Evolutionary conservation across 2,888 invertebrate genomes (phyloP).

Genomic region (Watsonalla cultraria): DNA sequence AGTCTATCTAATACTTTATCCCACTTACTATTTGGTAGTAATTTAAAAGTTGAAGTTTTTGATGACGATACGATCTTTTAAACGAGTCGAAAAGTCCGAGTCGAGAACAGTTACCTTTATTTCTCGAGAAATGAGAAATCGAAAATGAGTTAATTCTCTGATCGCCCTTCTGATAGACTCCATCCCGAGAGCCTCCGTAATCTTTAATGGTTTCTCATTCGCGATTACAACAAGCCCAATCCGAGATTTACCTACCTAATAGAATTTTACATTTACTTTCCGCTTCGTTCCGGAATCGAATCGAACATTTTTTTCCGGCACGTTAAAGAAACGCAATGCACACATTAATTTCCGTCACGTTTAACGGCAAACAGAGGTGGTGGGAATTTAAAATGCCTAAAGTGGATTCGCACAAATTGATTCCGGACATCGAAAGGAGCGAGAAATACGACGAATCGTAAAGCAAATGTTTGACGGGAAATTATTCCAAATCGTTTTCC

Average conservation of each 20-base stretch:
- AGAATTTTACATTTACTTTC: conserved; percentile 48
- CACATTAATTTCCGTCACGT: conserved; percentile 71
- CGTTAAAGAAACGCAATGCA: conserved; percentile 53
- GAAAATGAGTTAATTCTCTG: conserved; percentile 44
- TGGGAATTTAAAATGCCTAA: conserved; percentile 58
- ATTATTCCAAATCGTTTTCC: conserved; percentile 68
- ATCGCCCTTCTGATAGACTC: conserved; percentile 40
- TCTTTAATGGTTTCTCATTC: conserved; percentile 55
- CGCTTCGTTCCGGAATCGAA: conserved; percentile 33
- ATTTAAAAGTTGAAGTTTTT: no score
- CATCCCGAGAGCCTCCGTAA: conserved; percentile 26
- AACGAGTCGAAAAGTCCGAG: conserved; percentile 10
- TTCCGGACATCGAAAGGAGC: conserved; percentile 58
- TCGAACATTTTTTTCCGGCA: conserved; percentile 34
- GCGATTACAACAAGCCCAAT: conserved; percentile 40
- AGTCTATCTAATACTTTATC: no score
- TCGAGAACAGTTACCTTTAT: conserved; percentile 35
- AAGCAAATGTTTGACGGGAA: conserved; percentile 63
- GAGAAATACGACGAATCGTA: conserved; percentile 44
- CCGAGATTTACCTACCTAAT: conserved; percentile 33
- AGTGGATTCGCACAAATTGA: conserved; percentile 66
- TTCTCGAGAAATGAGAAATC: conserved; percentile 35
- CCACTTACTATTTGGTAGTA: no score
- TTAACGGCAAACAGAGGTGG: conserved; percentile 50
- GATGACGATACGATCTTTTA: conserved; percentile 1